Evolutionary conservation across 2,113 vertebrate genomes (phyloP).

Genomic region (Oreochromis niloticus): DNA sequence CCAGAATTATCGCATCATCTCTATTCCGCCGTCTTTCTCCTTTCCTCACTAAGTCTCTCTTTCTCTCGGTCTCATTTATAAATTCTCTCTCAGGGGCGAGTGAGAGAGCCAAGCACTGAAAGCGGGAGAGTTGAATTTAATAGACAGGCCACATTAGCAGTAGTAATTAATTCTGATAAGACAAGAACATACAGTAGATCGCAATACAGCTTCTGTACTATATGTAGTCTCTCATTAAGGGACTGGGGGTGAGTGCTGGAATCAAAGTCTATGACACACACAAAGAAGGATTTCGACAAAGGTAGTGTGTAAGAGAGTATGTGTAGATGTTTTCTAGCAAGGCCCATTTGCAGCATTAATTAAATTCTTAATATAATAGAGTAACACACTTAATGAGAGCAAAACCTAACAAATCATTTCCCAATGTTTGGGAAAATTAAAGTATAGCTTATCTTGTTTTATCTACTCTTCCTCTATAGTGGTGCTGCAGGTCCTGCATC

Average conservation of each 20-base stretch:
- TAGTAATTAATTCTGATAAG: constrained; percentile 20
- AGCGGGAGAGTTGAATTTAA: background rate
- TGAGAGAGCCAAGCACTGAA: background rate
- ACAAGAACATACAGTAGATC: background rate
- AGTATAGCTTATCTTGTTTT: background rate
- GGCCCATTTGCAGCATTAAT: background rate
- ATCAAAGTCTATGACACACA: background rate
- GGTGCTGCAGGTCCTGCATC: background rate
- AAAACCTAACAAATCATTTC: background rate
- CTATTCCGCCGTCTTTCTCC: background rate
- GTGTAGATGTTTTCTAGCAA: background rate
- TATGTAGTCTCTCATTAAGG: background rate
- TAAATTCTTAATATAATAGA: background rate
- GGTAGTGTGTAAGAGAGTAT: background rate
- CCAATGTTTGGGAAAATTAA: background rate
- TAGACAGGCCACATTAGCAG: background rate
- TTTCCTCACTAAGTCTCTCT: background rate
- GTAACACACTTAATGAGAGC: background rate
- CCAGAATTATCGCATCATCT: constrained; percentile 28
- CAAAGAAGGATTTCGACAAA: background rate
- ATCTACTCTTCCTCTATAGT: background rate
- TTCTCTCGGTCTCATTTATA: background rate
- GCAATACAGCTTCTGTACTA: background rate
- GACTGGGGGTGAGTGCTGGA: background rate
- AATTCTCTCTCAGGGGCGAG: background rate